Percentiles rank a stretch among this genome's conserved stretches.
phyloP scores from a whole-genome alignment of 64 coral and sea anemone species.

The Montipora capricornis region DNA sequence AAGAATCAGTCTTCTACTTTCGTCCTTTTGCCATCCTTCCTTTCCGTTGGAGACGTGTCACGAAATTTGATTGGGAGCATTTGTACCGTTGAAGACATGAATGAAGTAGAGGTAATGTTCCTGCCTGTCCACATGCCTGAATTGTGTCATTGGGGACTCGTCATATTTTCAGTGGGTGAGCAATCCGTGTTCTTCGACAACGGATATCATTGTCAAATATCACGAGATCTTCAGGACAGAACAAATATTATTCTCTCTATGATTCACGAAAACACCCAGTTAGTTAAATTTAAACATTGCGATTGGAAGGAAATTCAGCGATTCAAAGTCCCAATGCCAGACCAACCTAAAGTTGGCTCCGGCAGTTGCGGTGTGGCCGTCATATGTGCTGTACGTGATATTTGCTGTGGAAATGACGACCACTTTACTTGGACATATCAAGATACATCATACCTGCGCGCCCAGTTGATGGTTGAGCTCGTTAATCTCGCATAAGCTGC shows the following conservation, averaged over 20 bases:
- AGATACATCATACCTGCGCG: slow-evolving; percentile 1
- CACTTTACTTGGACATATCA: background rate
- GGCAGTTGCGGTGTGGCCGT: slow-evolving; percentile 35
- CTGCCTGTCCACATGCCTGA: too few species aligned
- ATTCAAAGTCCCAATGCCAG: slow-evolving; percentile 22
- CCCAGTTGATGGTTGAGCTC: slow-evolving; percentile 22
- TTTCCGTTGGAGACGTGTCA: too few species aligned
- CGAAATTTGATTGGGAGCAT: too few species aligned
- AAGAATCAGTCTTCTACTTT: too few species aligned
- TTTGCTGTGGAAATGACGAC: background rate
- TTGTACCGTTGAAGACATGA: too few species aligned
- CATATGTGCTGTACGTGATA: slow-evolving; percentile 23
- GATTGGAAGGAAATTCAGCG: slow-evolving; percentile 15
- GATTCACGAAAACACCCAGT: background rate
- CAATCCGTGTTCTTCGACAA: slow-evolving; percentile 3
- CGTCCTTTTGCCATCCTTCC: too few species aligned
- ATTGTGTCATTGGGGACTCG: too few species aligned
- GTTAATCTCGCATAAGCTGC: background rate
- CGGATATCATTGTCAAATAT: slow-evolving; percentile 40
- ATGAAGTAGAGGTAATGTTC: too few species aligned
- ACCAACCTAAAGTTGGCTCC: slow-evolving; percentile 22
- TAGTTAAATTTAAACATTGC: background rate
- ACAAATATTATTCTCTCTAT: background rate
- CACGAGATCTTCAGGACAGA: background rate
- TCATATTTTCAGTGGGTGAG: too few species aligned